Conservation (phyloP, 2,797 vertebrate species). For the Capromys pilorides region DNA sequence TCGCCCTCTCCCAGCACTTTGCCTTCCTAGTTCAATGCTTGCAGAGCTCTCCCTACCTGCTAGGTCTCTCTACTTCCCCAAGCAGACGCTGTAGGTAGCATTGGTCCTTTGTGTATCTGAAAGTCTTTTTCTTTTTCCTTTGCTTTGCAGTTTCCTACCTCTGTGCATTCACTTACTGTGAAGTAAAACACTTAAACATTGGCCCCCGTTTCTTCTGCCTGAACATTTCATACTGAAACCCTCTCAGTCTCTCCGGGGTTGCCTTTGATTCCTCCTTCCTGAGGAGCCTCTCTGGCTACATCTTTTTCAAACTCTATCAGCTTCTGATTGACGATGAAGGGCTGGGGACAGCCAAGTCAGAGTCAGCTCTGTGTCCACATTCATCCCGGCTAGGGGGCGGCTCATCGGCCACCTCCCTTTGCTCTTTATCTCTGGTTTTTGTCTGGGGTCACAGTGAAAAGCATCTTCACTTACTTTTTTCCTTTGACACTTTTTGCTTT, state of each 20-base stretch:
- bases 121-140: neutral
- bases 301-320: neutral
- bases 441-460: neutral
- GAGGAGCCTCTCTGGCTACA: neutral
- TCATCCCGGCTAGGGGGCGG: neutral
- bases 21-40: neutral
- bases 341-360: neutral
- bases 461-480: neutral
- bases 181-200: neutral
- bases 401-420: neutral
- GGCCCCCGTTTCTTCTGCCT: neutral
- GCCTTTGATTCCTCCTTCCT: neutral
- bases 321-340: neutral
- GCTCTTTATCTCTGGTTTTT: neutral
- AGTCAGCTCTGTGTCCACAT: neutral
- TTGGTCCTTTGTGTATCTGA: neutral
- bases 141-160: conserved; percentile 1
- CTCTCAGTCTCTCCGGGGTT: neutral
- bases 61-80: neutral
- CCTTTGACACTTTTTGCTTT: neutral
- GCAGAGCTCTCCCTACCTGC: neutral
- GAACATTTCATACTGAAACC: neutral
- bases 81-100: neutral
- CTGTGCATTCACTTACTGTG: neutral
- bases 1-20: neutral